phyloP scores from a whole-genome alignment of 2,797 vertebrate genomes.

The Onychomys torridus region DNA sequence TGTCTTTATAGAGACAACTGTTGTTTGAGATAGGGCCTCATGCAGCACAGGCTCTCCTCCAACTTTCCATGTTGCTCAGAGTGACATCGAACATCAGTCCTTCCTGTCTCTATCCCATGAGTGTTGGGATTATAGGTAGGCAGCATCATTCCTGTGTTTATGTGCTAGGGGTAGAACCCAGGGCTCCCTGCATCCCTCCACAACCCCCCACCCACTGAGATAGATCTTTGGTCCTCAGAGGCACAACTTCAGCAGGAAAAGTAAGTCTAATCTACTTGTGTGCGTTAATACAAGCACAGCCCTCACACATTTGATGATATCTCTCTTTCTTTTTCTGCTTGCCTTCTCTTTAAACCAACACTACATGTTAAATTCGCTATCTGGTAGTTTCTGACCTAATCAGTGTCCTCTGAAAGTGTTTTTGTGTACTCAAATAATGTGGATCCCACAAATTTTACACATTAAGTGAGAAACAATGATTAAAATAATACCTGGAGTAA shows the following conservation, averaged over 20 bases:
- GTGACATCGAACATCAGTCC: no score
- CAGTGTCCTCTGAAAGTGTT: not conserved
- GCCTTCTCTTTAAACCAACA: not conserved
- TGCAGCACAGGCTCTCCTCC: not conserved
- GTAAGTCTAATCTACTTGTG: not conserved
- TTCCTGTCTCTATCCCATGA: not conserved
- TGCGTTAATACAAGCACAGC: not conserved
- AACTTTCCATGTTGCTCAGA: not conserved
- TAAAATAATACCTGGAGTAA: not conserved
- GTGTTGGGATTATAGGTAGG: not conserved
- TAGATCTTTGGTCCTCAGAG: not conserved
- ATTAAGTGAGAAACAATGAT: not conserved
- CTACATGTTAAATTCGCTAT: not conserved
- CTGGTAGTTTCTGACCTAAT: not conserved
- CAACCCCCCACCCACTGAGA: not conserved
- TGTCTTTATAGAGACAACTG: not conserved
- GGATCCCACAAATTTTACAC: not conserved
- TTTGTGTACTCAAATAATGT: not conserved
- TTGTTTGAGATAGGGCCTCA: not conserved
- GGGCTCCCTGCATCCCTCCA: not conserved
- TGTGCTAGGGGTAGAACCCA: not conserved
- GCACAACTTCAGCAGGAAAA: not conserved
- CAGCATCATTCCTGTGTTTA: not conserved
- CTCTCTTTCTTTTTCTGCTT: not conserved
- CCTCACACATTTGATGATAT: not conserved